These are phyloP conservation scores for Tragulus kanchil DNA, from an alignment of 2,113 vertebrate species.

Conservation along the genomic window DNA sequence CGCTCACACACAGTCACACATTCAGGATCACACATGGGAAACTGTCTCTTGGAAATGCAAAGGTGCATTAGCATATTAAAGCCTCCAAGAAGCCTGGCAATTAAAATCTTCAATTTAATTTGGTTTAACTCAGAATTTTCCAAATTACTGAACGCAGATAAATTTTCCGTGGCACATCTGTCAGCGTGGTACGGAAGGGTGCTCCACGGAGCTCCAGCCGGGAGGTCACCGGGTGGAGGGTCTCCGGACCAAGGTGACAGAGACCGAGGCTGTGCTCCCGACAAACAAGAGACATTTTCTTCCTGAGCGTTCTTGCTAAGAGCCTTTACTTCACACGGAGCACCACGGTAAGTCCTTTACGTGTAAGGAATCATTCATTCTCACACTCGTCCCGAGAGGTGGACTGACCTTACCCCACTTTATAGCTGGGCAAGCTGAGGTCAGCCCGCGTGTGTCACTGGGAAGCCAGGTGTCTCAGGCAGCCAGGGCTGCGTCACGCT, in stretches of 20 bases:
- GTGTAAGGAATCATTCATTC: accelerated
- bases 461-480: neutral
- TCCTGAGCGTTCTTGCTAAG: neutral
- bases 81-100: neutral
- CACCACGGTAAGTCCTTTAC: accelerated
- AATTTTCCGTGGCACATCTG: accelerated
- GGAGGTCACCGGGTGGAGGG: too few species aligned
- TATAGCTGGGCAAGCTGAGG: neutral
- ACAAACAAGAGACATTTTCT: neutral
- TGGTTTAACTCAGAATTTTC: neutral
- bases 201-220: neutral
- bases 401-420: accelerated
- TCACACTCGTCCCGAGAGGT: neutral
- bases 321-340: accelerated
- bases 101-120: neutral
- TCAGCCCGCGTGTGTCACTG: neutral
- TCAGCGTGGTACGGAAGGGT: accelerated
- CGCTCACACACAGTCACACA: accelerated
- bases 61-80: neutral
- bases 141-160: accelerated
- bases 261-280: accelerated
- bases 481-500: accelerated
- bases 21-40: accelerated
- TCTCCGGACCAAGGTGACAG: neutral
- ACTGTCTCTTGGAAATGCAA: neutral